A percentile compares a stretch with the other conserved stretches of the same genome.
Evolutionary conservation across 1,140 invertebrate genomes (phyloP).

Genomic region (Contarinia nasturtii): DNA sequence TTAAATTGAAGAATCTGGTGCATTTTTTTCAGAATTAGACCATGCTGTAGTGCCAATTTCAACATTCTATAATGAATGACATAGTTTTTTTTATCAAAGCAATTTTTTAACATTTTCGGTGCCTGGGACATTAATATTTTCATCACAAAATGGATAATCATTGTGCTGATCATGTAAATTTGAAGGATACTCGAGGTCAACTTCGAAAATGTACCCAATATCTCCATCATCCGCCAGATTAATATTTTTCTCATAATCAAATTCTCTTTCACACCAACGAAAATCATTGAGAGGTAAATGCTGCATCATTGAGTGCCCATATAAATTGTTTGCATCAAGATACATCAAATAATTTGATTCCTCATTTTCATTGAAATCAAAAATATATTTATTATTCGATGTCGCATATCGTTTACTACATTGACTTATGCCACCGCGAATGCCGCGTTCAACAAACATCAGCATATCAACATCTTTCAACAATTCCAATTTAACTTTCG

Average conservation of each 20-base stretch:
- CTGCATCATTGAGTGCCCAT: constrained; percentile 28
- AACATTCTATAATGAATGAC: constrained; percentile 29
- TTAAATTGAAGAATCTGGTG: constrained; percentile 29
- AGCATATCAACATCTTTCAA: constrained; percentile 25
- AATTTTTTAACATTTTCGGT: constrained; percentile 14
- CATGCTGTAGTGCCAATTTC: constrained; percentile 25
- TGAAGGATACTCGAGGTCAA: constrained; percentile 17
- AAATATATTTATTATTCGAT: constrained; percentile 27
- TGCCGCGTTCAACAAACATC: constrained; percentile 21
- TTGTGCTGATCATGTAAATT: constrained; percentile 30
- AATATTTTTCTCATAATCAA: constrained; percentile 2
- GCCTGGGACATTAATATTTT: constrained; percentile 11
- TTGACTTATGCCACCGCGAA: constrained; percentile 21
- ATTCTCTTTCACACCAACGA: constrained; percentile 21
- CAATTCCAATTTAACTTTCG: constrained; percentile 25
- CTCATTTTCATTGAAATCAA: constrained; percentile 19
- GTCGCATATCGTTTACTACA: constrained; percentile 19
- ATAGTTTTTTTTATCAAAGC: constrained; percentile 24
- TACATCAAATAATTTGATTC: constrained; percentile 22
- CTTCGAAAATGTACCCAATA: constrained; percentile 32
- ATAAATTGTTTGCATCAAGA: constrained; percentile 32
- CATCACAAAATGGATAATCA: constrained; percentile 27
- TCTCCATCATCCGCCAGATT: constrained; percentile 18
- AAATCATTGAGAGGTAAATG: constrained; percentile 24
- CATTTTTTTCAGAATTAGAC: constrained; percentile 26